phyloP scores from a whole-genome alignment of 2,113 vertebrate species.

The Spermophilus dauricus region DNA sequence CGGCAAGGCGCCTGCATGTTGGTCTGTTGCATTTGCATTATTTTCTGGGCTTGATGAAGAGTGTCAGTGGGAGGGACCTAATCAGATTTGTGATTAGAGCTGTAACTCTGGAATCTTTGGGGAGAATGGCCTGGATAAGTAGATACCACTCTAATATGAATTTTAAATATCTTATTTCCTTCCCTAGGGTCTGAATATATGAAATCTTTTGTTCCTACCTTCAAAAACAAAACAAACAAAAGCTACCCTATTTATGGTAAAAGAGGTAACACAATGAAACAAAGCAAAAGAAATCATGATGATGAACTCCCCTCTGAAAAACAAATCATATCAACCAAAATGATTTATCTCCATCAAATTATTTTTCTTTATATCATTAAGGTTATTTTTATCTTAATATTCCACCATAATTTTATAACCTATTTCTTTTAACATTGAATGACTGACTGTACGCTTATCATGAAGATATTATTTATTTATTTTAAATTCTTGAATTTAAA shows the following conservation, averaged over 20 bases:
- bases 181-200: neutral
- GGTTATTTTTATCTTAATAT: slow-evolving; percentile 10
- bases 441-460: slow-evolving; percentile 12
- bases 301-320: neutral
- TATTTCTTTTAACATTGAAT: neutral
- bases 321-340: neutral
- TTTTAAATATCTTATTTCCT: neutral
- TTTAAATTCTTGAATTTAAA: too few relatives aligned
- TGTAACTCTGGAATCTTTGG: neutral
- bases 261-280: neutral
- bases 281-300: neutral
- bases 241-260: neutral
- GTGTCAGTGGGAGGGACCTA: neutral
- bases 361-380: slow-evolving; percentile 14
- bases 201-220: slow-evolving; percentile 2
- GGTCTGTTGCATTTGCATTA: neutral
- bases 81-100: neutral
- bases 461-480: neutral
- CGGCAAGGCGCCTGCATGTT: neutral
- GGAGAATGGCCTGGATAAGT: neutral
- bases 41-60: neutral
- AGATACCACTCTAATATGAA: neutral
- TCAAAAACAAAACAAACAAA: neutral
- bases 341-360: slow-evolving; percentile 12
- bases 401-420: neutral